Evolutionary conservation across 1,140 invertebrate genomes (phyloP), one percentile per base, ranked within the genome.

Genomic region (Armadillidium nasatum): DNA sequence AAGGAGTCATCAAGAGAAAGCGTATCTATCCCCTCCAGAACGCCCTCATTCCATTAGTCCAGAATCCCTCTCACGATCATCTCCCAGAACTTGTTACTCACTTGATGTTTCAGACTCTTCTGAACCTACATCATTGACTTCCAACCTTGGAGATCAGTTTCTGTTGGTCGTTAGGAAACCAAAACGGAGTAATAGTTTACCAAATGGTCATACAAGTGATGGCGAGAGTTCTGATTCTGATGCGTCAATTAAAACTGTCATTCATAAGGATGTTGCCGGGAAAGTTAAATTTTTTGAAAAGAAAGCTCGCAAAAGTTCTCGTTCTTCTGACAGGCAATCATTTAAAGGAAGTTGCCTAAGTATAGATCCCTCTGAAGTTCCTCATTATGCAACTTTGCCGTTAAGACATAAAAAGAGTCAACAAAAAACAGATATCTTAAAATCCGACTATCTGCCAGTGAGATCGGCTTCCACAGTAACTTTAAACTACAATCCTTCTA

Each of bases 251-350:
- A 74, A 78, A 73, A 81, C 81, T 33, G 80, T 82, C 23, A 77
- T 82, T 4, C 86, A 85, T 74, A 88, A 89, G 73, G 88, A 89
- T 73, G 88, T 92, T 0, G 87, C 88, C 68, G 88, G 88, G 75
- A 93, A 92, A 84, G 90, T 93, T 1, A 89, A 93, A 82, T 93
- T 91, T 84, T 93, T 92, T 82, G 92, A 93, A 84, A 89, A 88
- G 15, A 88, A 77, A 77, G 80, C 80, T 46, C 77, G 80, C 33
- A 77, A 76, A 21, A 74, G 77, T 22, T 81, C 80, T 6, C 78
- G 80, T 43, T 81, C 80, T 3, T 77, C 77, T 19, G 80, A 81
- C n/a, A 71, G 77, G 6, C 74, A 81, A 19, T 81, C 80, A 7
- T 81, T 75, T n/a, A 54, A 74, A 7, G 76, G 75, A 7, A 81